These are phyloP conservation scores for Drosophila quinaria DNA, from an alignment of 2,888 invertebrate species.

Conservation along the genomic window DNA sequence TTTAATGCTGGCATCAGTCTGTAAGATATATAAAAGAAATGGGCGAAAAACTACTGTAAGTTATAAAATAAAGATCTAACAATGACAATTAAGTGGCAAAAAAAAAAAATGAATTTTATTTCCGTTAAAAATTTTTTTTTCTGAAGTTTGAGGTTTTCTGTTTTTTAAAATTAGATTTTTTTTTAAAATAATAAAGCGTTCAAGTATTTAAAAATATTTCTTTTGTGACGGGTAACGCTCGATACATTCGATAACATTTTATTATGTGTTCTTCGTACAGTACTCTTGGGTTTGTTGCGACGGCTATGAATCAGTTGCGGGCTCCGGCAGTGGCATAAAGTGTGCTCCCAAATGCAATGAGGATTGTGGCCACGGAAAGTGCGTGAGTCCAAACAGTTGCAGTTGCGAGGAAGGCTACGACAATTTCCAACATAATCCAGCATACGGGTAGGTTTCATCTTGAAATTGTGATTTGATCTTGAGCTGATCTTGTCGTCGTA, in stretches of 20 bases:
- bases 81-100: background rate
- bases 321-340: accelerated
- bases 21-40: background rate
- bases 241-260: background rate
- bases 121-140: no score
- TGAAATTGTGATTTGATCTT: background rate
- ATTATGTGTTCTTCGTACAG: background rate
- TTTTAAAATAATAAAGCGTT: background rate
- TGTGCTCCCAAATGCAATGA: slow-evolving; percentile 7
- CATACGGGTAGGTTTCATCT: background rate
- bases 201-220: background rate
- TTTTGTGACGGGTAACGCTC: background rate
- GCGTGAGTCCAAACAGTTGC: slow-evolving; percentile 1
- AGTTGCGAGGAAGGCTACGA: slow-evolving; percentile 11
- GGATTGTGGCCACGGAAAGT: slow-evolving; percentile 10
- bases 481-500: background rate
- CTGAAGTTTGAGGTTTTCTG: no score
- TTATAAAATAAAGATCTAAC: background rate
- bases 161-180: background rate
- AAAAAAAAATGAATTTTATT: no score
- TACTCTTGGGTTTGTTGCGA: background rate
- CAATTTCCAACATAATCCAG: background rate
- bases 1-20: background rate
- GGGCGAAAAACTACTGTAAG: background rate
- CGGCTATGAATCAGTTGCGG: background rate